Conservation (phyloP, 92 coral and sea anemone genomes). For the Pocillopora meandrina region DNA sequence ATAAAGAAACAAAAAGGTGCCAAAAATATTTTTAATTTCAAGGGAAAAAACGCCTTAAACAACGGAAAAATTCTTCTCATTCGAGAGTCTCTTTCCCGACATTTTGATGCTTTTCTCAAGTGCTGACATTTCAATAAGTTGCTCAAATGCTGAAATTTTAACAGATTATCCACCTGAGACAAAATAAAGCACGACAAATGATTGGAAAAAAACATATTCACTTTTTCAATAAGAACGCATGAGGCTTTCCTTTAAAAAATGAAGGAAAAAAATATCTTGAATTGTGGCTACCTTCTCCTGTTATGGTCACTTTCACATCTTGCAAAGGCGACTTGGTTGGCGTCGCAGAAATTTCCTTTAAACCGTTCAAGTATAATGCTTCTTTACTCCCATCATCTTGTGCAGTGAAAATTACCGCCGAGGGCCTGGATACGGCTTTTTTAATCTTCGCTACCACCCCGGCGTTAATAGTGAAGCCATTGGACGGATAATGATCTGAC, state of each 20-base stretch:
- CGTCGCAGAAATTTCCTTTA: slow-evolving; percentile 33
- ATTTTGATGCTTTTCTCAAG: too few relatives aligned
- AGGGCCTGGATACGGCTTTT: slow-evolving; percentile 73
- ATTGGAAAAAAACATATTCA: neutral
- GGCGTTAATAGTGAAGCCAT: slow-evolving; percentile 65
- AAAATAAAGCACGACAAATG: too few relatives aligned
- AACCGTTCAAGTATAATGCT: slow-evolving; percentile 58
- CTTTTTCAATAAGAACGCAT: too few relatives aligned
- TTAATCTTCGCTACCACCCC: slow-evolving; percentile 69
- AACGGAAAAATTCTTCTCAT: too few relatives aligned
- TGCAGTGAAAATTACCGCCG: slow-evolving; percentile 66
- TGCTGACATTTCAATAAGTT: too few relatives aligned
- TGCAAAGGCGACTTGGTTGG: slow-evolving; percentile 73
- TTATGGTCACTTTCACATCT: slow-evolving; percentile 51
- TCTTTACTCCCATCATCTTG: slow-evolving; percentile 30
- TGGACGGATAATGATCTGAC: slow-evolving; percentile 67
- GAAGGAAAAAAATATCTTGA: neutral
- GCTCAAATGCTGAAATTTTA: too few relatives aligned
- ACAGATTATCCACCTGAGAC: too few relatives aligned
- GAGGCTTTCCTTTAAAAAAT: neutral
- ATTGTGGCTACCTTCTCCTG: slow-evolving; percentile 57
- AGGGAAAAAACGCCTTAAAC: too few relatives aligned
- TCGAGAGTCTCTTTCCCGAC: too few relatives aligned
- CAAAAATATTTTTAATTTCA: neutral
- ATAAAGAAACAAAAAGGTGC: neutral